These are phyloP conservation scores for Triplophysa rosa DNA, from an alignment of 2,113 vertebrate genomes.

Conservation along the genomic window DNA sequence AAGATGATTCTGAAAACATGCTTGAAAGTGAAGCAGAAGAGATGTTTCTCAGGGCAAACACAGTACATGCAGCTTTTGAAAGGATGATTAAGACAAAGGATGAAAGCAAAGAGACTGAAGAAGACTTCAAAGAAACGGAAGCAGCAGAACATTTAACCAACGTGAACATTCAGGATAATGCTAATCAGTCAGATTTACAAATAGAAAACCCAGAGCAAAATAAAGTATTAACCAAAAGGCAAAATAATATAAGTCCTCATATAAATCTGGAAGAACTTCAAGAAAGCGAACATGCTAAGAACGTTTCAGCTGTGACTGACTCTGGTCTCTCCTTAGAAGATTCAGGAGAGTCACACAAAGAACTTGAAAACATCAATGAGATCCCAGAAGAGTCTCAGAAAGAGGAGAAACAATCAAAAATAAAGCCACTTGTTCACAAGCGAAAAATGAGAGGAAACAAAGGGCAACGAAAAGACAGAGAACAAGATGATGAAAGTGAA, in stretches of 20 bases:
- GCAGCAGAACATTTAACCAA: neutral
- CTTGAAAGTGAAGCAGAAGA: constrained; percentile 3
- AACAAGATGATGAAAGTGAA: neutral
- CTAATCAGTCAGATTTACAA: neutral
- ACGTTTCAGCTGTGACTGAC: neutral
- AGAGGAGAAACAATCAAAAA: neutral
- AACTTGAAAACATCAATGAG: too few species aligned
- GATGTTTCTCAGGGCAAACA: neutral
- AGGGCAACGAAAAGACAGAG: neutral
- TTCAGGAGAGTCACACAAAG: neutral
- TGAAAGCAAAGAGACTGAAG: neutral
- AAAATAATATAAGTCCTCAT: too few species aligned
- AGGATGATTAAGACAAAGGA: neutral
- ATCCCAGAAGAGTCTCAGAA: neutral
- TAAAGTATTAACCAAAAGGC: neutral
- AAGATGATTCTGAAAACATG: neutral
- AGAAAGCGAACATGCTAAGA: neutral
- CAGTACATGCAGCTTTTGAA: neutral
- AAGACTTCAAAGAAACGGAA: neutral
- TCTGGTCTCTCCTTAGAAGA: neutral
- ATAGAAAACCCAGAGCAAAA: neutral
- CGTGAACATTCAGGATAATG: neutral
- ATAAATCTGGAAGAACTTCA: neutral
- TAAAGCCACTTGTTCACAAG: constrained; percentile 3
- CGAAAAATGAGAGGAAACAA: constrained; percentile 33